Percentiles rank a stretch among this genome's conserved stretches.
These are phyloP conservation scores for Halictus rubicundus DNA, from an alignment of 1,140 invertebrate genomes.

Conservation along the genomic window DNA sequence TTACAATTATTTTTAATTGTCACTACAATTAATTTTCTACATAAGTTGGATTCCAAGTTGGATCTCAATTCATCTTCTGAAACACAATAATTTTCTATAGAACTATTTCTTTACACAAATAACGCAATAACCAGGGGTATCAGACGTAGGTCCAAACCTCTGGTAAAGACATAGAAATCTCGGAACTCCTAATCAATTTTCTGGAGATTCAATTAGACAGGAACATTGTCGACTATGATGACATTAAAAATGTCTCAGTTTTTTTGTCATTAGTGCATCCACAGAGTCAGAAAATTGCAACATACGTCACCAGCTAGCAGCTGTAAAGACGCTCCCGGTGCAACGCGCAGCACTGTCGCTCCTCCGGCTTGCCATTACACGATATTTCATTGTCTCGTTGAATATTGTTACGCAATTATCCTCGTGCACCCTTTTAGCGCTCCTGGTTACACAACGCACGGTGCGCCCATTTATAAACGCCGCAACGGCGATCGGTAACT, in stretches of 20 bases:
- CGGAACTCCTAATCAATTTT: too few relatives aligned
- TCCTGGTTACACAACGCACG: slow-evolving; percentile 40
- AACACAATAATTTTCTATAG: too few relatives aligned
- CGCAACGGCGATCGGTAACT: slow-evolving; percentile 61
- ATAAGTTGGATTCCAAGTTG: too few relatives aligned
- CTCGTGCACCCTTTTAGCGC: slow-evolving; percentile 41
- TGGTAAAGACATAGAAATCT: too few relatives aligned
- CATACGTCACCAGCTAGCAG: not conserved
- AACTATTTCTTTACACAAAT: too few relatives aligned
- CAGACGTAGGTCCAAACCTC: too few relatives aligned
- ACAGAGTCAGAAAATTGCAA: slow-evolving; percentile 5
- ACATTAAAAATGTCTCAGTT: not conserved
- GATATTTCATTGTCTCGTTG: slow-evolving; percentile 57
- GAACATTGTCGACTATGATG: too few relatives aligned
- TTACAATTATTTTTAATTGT: too few relatives aligned
- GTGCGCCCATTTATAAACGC: slow-evolving; percentile 62
- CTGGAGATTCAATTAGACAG: too few relatives aligned
- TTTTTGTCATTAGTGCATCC: not conserved
- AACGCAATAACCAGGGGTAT: too few relatives aligned
- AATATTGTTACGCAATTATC: slow-evolving; percentile 55
- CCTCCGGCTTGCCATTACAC: slow-evolving; percentile 38
- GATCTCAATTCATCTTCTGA: too few relatives aligned
- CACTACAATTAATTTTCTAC: too few relatives aligned
- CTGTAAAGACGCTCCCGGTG: slow-evolving; percentile 18
- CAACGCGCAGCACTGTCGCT: slow-evolving; percentile 15